Evolutionary conservation across 2,797 vertebrate species (phyloP), one percentile per base, ranked within the genome.

Genomic region (Hemitrygon akajei): DNA sequence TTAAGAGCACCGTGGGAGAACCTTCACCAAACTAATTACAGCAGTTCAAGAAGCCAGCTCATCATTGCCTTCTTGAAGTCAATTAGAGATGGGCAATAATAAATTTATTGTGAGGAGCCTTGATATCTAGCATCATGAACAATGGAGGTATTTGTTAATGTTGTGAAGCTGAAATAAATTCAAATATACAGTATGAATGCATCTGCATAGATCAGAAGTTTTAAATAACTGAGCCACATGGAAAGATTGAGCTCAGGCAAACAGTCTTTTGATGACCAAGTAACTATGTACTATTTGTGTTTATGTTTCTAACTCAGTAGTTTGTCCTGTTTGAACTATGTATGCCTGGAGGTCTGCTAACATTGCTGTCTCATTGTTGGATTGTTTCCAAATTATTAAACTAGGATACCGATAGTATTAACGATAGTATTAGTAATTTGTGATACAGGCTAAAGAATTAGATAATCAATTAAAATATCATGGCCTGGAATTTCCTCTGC

Each of bases 111-210:
- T 93, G 91, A 56, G 71, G 47, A 76, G 56, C 22, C 71, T 76
- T 93, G 66, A 71, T 75, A 66, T 73, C 71, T 93, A 71, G 25
- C 69, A 73, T 91, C 87, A 37, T 92, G 69, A 27, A 92, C 71
- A 93, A n/a, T 73, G 71, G 58, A 91, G n/a, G 7, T 22, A 91
- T 25, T 16, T 30, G 25, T 75, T 75, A 30, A 92, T 30, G 11
- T 30, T 47, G n/a, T 75, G 40, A 75, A 76, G 30, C 22, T 56
- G 71, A 93, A 93, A 20, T 20, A 10, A 69, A 69, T 89, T n/a
- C n/a, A 20, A 66, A 89, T 20, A 34, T 34, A 34, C 20, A 18
- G 11, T n/a, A n/a, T 60, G 25, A 60, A 86, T 30, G 11, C 34
- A n/a, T 79, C 82, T 30, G 14, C 16, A 30, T n/a, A 60, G 25